Base-by-base conservation (phyloP, 2,888 invertebrate species). In the Drosophila kokeensis region DNA sequence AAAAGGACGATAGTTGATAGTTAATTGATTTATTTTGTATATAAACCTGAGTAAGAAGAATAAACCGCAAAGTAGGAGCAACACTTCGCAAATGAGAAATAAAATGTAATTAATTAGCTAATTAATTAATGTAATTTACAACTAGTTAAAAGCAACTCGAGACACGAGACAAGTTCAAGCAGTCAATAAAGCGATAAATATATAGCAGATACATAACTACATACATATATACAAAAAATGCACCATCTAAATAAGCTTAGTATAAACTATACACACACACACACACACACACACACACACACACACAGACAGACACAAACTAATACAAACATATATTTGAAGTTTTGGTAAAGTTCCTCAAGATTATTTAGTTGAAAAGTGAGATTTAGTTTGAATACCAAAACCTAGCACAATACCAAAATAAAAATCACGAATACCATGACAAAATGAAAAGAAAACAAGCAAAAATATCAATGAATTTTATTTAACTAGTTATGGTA, bases 41-140 rank as follows among this genome's bases (percentile, higher is more conserved):
- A 63, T 49, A 57, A 54, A 61, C 61, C 27, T 49, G 27, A 69
- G 29, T 21, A 8, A 48, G 62, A 64, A 80, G 78, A 83, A 76
- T 81, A 86, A 81, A 69, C 69, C 71, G 84, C 80, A 82, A 86
- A 91, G 92, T 92, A 92, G 92, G 92, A 92, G 92, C 92, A 92
- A 88, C 91, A 92, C 92, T 92, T 92, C 92, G 92, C 92, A 92
- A 89, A 69, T 57, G 76, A 72, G 74, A 79, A 76, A 64, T 75
- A 81, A 68, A 58, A 69, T 71, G 75, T 81, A 89, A 76, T 69
- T 71, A 73, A 80, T 77, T 89, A 89, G 87, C 71, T 87, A 87
- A 86, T 68, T 80, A 77, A 81, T 80, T 65, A 74, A 82, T 57
- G 67, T 77, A 73, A 68, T 69, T 74, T 72, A 59, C 54, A 70